Evolutionary conservation across 2,888 invertebrate genomes (phyloP).

Genomic region (Aphrophora alni): DNA sequence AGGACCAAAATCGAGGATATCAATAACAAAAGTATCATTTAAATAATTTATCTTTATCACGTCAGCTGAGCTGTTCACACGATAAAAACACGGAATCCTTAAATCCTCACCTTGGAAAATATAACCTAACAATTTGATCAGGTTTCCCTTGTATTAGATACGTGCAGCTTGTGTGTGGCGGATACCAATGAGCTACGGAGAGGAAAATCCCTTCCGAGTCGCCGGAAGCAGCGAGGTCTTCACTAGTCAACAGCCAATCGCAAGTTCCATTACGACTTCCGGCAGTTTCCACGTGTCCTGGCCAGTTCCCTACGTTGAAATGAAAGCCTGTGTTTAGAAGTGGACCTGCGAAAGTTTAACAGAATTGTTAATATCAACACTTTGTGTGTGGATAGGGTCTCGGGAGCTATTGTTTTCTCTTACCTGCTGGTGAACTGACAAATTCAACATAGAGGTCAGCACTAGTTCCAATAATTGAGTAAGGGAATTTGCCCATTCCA

Average conservation of each 20-base stretch:
- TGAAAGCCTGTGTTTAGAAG: conserved; percentile 92
- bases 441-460: conserved; percentile 89
- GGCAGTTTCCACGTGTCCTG: conserved; percentile 88
- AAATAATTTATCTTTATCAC: too few species aligned
- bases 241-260: conserved; percentile 86
- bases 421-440: conserved; percentile 85
- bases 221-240: conserved; percentile 76
- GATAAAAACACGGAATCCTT: too few species aligned
- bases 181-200: conserved; percentile 94
- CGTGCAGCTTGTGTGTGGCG: conserved; percentile 90
- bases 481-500: conserved; percentile 92
- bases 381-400: too few species aligned
- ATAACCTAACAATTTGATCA: conserved; percentile 86
- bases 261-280: conserved; percentile 84
- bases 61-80: too few species aligned
- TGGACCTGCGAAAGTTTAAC: conserved; percentile 66
- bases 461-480: conserved; percentile 92
- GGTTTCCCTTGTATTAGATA: conserved; percentile 86
- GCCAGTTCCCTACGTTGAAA: conserved; percentile 95
- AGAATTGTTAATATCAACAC: too few species aligned
- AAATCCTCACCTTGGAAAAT: conserved; percentile 81
- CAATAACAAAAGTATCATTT: too few species aligned
- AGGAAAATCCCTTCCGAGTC: conserved; percentile 89
- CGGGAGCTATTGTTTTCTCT: too few species aligned
- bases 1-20: too few species aligned